Conservation (phyloP, 2,797 vertebrate species). For the Hirundo rustica region DNA sequence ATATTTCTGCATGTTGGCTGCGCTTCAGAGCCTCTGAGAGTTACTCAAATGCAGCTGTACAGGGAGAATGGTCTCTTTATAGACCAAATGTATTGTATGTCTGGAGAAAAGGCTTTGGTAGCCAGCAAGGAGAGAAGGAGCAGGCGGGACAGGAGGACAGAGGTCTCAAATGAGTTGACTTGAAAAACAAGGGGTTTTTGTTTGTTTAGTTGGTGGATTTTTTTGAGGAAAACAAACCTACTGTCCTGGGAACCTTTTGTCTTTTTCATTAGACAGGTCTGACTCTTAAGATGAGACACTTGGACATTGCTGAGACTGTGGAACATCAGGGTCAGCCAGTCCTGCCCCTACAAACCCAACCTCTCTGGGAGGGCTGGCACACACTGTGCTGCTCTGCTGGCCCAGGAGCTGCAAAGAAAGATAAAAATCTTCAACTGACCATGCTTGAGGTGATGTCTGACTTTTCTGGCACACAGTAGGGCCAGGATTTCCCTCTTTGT, state of each 20-base stretch:
- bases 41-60: slow-evolving; percentile 28
- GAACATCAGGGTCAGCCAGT: neutral
- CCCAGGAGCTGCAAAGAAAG: neutral
- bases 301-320: neutral
- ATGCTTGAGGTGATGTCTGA: neutral
- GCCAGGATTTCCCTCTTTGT: neutral
- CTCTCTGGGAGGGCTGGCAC: neutral
- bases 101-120: slow-evolving; percentile 13
- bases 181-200: neutral
- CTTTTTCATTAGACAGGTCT: neutral
- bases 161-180: neutral
- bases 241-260: neutral
- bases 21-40: slow-evolving; percentile 30
- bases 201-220: neutral
- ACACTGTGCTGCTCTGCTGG: neutral
- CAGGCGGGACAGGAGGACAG: neutral
- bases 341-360: neutral
- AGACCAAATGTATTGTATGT: slow-evolving; percentile 18
- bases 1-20: slow-evolving; percentile 46
- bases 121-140: neutral
- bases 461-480: neutral
- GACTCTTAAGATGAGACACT: neutral
- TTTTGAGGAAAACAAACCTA: neutral
- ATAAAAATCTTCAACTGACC: neutral
- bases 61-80: slow-evolving; percentile 48